These are phyloP conservation scores for Cryptus viduatorius DNA, from an alignment of 2,888 invertebrate genomes.

Conservation along the genomic window DNA sequence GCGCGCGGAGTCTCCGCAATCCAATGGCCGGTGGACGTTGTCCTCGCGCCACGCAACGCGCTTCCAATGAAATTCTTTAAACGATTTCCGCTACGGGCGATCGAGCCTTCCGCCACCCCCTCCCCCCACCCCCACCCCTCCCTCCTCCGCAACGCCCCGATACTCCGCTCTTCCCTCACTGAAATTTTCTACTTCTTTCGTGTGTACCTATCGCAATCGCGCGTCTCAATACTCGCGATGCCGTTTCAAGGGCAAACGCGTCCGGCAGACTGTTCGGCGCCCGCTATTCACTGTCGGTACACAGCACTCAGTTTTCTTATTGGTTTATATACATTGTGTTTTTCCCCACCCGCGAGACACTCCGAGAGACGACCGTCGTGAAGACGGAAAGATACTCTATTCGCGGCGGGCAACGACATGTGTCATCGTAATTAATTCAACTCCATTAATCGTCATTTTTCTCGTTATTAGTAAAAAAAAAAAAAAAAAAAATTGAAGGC, in stretches of 20 bases:
- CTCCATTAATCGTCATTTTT: constrained; percentile 29
- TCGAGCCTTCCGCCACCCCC: not conserved
- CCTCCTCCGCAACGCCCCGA: too few relatives aligned
- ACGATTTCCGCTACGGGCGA: not conserved
- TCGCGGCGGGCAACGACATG: not conserved
- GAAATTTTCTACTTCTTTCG: not conserved
- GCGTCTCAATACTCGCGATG: constrained; percentile 42
- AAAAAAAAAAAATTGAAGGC: constrained; percentile 7
- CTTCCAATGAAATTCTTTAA: constrained; percentile 3
- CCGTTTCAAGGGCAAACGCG: constrained; percentile 32
- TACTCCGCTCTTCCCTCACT: not conserved
- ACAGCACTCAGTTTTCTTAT: constrained; percentile 32
- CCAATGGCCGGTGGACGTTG: not conserved
- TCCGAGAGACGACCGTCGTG: constrained; percentile 33
- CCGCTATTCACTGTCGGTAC: constrained; percentile 46
- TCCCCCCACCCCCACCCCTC: too few relatives aligned
- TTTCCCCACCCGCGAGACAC: constrained; percentile 22
- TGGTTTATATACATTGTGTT: constrained; percentile 19
- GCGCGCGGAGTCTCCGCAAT: not conserved
- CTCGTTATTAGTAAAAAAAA: not conserved
- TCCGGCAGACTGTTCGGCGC: constrained; percentile 70
- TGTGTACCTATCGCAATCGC: constrained; percentile 1
- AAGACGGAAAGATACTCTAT: constrained; percentile 38
- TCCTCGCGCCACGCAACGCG: not conserved
- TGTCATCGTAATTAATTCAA: constrained; percentile 35